phyloP scores from a whole-genome alignment of 2,797 vertebrate species.

The Gadopsis bispinosus region DNA sequence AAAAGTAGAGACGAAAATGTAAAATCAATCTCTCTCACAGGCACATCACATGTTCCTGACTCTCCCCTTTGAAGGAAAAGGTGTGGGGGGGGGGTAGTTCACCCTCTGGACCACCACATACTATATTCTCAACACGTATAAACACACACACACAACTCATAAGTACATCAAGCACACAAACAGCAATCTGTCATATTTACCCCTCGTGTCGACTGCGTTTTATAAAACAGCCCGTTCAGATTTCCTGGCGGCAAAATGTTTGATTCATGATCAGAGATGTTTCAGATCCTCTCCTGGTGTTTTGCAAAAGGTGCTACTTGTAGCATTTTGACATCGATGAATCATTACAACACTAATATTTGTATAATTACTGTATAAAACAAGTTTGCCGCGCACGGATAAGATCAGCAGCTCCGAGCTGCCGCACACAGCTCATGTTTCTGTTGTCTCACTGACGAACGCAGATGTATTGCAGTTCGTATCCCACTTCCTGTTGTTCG shows the following conservation, averaged over 20 bases:
- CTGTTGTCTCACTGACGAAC: not conserved
- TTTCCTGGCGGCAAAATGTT: constrained; percentile 32
- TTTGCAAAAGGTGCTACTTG: constrained; percentile 4
- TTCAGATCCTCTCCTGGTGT: constrained; percentile 35
- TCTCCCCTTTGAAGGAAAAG: too few relatives aligned
- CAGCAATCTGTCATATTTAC: constrained; percentile 59
- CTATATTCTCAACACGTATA: not conserved
- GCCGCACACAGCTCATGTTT: not conserved
- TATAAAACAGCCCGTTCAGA: constrained; percentile 11
- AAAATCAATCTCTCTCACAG: constrained; percentile 14
- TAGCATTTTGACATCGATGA: constrained; percentile 32
- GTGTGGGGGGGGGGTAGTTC: not conserved
- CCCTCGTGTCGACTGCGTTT: constrained; percentile 6
- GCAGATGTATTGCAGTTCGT: too few relatives aligned
- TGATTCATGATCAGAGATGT: constrained; percentile 45
- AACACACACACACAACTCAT: not conserved
- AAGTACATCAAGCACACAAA: constrained; percentile 24
- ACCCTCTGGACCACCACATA: constrained; percentile 5
- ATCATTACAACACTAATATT: constrained; percentile 40
- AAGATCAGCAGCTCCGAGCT: not conserved
- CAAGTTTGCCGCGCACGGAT: not conserved
- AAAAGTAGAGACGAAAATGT: constrained; percentile 27
- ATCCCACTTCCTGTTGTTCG: too few relatives aligned
- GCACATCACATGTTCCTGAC: too few relatives aligned
- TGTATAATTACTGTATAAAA: constrained; percentile 42